These are phyloP conservation scores for Tetraneura akinire DNA, from an alignment of 1,140 invertebrate species.

Conservation along the genomic window DNA sequence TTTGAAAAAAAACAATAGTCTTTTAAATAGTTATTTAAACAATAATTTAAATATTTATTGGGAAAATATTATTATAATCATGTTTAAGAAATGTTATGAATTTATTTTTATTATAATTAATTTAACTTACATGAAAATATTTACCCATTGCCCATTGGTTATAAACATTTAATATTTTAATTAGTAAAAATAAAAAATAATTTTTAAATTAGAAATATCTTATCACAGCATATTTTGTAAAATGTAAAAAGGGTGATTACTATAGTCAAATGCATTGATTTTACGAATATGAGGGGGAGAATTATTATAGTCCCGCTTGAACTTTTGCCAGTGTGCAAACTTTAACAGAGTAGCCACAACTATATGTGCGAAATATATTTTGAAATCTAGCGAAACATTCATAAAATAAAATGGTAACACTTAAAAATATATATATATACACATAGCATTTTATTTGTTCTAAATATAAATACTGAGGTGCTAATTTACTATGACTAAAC, in stretches of 20 bases:
- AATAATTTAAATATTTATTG: too few relatives aligned
- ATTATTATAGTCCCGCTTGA: conserved; percentile 9
- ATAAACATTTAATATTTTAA: background rate
- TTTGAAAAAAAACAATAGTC: conserved; percentile 24
- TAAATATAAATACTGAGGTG: background rate
- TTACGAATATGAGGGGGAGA: background rate
- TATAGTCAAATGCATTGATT: conserved; percentile 34
- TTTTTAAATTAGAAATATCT: conserved; percentile 12
- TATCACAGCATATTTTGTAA: conserved; percentile 21
- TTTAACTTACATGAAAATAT: background rate
- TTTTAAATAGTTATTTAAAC: conserved; percentile 10
- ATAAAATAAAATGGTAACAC: conserved; percentile 4
- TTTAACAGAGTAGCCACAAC: conserved; percentile 48
- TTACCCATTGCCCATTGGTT: background rate
- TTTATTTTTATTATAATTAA: background rate
- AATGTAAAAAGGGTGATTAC: conserved; percentile 11
- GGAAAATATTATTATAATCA: too few relatives aligned
- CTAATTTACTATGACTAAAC: too few relatives aligned
- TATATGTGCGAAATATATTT: conserved; percentile 29
- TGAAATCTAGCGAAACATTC: background rate
- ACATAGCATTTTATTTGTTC: background rate
- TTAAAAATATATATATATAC: background rate
- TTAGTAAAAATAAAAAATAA: background rate
- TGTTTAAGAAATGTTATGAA: too few relatives aligned
- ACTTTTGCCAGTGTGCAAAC: conserved; percentile 45